These are phyloP conservation scores for Platysternon megacephalum DNA, from an alignment of 2,113 vertebrate genomes.

Conservation along the genomic window DNA sequence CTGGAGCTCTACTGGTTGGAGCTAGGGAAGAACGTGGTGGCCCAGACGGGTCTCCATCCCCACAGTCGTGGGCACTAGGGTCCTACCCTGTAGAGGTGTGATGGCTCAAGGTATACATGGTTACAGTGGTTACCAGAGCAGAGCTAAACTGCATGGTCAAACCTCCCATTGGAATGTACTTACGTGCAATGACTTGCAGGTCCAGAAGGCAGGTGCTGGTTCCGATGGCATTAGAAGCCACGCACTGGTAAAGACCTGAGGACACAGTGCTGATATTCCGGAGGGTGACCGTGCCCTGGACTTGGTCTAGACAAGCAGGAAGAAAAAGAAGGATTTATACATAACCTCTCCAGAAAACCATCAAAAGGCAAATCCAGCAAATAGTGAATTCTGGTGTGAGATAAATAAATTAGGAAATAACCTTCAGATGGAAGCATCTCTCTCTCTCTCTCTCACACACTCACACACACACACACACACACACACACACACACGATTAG, in stretches of 20 bases:
- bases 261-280: slow-evolving; percentile 94
- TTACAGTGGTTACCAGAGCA: slow-evolving; percentile 29
- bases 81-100: slow-evolving; percentile 29
- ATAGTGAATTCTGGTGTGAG: slow-evolving; percentile 40
- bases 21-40: neutral
- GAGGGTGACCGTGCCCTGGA: slow-evolving; percentile 93
- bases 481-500: slow-evolving; percentile 45
- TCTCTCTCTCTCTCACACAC: neutral
- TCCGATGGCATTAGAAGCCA: slow-evolving; percentile 94
- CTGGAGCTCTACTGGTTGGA: neutral
- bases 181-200: slow-evolving; percentile 94
- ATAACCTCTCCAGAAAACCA: neutral
- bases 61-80: neutral
- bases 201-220: slow-evolving; percentile 95
- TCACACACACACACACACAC: neutral
- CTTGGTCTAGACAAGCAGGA: slow-evolving; percentile 87
- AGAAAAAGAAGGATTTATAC: slow-evolving; percentile 67
- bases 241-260: slow-evolving; percentile 96
- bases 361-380: slow-evolving; percentile 57
- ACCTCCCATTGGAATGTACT: slow-evolving; percentile 74
- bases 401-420: slow-evolving; percentile 57
- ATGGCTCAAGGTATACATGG: slow-evolving; percentile 21
- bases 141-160: slow-evolving; percentile 34
- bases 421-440: slow-evolving; percentile 45
- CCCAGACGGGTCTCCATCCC: neutral